Evolutionary conservation across 2,888 invertebrate species (phyloP), one percentile per base, ranked within the genome.

Genomic region (Petrophora chlorosata): DNA sequence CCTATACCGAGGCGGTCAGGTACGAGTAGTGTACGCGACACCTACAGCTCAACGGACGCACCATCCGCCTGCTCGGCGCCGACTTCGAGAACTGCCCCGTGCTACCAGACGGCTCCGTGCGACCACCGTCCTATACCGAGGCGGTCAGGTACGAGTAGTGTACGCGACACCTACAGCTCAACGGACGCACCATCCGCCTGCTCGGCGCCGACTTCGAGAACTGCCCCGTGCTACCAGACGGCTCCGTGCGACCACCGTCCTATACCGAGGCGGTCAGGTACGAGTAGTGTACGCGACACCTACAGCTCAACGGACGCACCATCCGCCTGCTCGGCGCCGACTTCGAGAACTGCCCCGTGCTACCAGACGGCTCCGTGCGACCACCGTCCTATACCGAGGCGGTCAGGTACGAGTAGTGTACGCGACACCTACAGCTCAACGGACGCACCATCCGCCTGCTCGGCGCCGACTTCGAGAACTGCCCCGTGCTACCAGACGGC

Each of bases 361-460:
- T 74, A 3, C 61, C 67, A 0, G 70, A 67, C 15, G 67, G 65
- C 0, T 63, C 63, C 2, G 53, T 47, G 0, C 51, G 81, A 1
- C 90, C 89, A 0, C 90, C 90, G 0, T 83, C 89, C 0, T 90
- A 90, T 35, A 82, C 76, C 0, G 89, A 90, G 32, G 83, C 85
- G 0, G 77, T 87, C 67, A 10, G 47, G 30, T 35, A 2, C n/a
- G n/a, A n/a, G n/a, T n/a, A n/a, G n/a, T n/a, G n/a, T n/a, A n/a
- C n/a, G n/a, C n/a, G n/a, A n/a, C n/a, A n/a, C n/a, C n/a, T n/a
- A n/a, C n/a, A n/a, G n/a, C n/a, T n/a, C n/a, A n/a, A n/a, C n/a
- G n/a, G n/a, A n/a, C n/a, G n/a, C n/a, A n/a, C n/a, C n/a, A n/a
- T n/a, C n/a, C n/a, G n/a, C 14, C 15, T 29, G 8, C 29, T 14